A percentile compares a stretch with the other conserved stretches of the same genome.
These are phyloP conservation scores for Uloborus plumipes DNA, from an alignment of 2,888 invertebrate genomes.

Conservation along the genomic window DNA sequence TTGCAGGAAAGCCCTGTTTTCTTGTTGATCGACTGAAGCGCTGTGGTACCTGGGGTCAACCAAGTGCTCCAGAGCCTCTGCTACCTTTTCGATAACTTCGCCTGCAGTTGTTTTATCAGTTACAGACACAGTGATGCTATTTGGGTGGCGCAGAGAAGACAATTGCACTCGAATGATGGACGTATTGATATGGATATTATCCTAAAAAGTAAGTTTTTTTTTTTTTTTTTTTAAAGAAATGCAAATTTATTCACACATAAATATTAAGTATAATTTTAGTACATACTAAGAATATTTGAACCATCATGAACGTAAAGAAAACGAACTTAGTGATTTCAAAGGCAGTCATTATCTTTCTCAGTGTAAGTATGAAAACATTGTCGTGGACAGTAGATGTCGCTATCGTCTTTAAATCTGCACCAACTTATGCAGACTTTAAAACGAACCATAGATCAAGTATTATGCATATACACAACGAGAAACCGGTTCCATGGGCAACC, in stretches of 20 bases:
- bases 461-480: too few species aligned
- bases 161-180: constrained; percentile 51
- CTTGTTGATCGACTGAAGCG: constrained; percentile 28
- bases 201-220: constrained; percentile 12
- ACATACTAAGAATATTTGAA: too few species aligned
- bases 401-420: too few species aligned
- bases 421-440: too few species aligned
- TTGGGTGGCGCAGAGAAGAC: constrained; percentile 40
- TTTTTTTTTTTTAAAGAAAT: neutral
- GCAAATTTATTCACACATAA: neutral
- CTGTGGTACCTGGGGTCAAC: constrained; percentile 33
- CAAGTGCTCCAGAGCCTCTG: constrained; percentile 43
- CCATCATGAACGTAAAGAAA: too few species aligned
- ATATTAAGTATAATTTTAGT: neutral
- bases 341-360: too few species aligned
- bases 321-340: too few species aligned
- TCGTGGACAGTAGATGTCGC: too few species aligned
- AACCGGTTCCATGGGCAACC: too few species aligned
- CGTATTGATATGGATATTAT: neutral
- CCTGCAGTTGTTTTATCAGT: constrained; percentile 48
- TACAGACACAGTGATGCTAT: constrained; percentile 39
- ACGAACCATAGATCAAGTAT: too few species aligned
- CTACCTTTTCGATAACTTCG: constrained; percentile 48
- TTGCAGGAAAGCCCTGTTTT: constrained; percentile 50
- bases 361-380: too few species aligned